A percentile compares a stretch with the other conserved stretches of the same genome.
Evolutionary conservation across 2,113 vertebrate genomes (phyloP).

Genomic region (Nematolebias whitei): DNA sequence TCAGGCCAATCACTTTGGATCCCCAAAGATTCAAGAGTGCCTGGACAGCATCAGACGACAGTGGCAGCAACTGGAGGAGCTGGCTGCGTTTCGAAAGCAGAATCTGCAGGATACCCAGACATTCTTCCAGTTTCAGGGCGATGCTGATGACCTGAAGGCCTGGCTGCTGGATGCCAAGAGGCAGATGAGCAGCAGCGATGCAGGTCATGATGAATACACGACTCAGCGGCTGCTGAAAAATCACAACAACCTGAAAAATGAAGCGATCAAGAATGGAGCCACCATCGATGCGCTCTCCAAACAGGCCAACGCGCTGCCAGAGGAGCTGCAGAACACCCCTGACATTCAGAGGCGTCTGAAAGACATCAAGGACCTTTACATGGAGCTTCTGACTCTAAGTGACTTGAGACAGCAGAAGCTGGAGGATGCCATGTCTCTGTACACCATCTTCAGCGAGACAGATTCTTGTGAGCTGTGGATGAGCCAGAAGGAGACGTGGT

Average conservation of each 20-base stretch:
- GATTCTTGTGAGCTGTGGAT: constrained; percentile 97
- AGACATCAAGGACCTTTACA: constrained; percentile 84
- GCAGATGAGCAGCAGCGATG: constrained; percentile 83
- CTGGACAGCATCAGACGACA: constrained; percentile 79
- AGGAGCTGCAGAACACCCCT: constrained; percentile 86
- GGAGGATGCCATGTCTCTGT: constrained; percentile 88
- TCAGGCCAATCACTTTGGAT: constrained; percentile 79
- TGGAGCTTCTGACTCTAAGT: constrained; percentile 85
- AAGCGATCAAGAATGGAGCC: constrained; percentile 80
- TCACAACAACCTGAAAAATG: constrained; percentile 85
- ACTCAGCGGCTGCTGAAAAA: constrained; percentile 87
- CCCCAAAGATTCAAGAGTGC: constrained; percentile 79
- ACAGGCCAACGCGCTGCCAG: constrained; percentile 85
- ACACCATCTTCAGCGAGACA: constrained; percentile 93
- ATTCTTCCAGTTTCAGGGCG: constrained; percentile 96
- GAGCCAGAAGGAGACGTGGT: constrained; percentile 94
- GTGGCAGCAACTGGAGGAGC: constrained; percentile 92
- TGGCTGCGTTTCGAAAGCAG: constrained; percentile 87
- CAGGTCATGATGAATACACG: constrained; percentile 91
- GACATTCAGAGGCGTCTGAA: constrained; percentile 86
- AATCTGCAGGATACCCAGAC: constrained; percentile 87
- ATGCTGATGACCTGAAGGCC: constrained; percentile 88
- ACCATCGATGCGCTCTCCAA: constrained; percentile 83
- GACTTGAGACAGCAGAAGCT: constrained; percentile 86
- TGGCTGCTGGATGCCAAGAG: constrained; percentile 86